Evolutionary conservation across 2,797 vertebrate genomes (phyloP).

Genomic region (Choloepus didactylus): DNA sequence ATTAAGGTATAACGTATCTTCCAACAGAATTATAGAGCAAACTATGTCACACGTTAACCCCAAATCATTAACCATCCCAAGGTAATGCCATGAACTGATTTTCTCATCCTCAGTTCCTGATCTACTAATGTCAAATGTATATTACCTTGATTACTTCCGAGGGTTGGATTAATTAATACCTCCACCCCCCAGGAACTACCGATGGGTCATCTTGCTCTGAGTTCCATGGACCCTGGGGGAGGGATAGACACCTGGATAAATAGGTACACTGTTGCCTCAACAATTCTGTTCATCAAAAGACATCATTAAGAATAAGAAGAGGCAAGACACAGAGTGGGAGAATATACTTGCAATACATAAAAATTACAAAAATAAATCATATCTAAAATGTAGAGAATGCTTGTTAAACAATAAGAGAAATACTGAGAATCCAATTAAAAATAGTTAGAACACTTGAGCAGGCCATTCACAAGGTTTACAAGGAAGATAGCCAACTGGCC

Average conservation of each 20-base stretch:
- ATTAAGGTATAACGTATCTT: neutral
- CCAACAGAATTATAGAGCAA: fast-evolving
- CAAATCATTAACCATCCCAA: fast-evolving
- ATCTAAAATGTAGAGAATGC: neutral
- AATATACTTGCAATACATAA: fast-evolving
- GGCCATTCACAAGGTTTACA: neutral
- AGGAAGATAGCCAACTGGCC: neutral
- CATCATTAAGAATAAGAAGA: too few species aligned
- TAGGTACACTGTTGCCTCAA: too few species aligned
- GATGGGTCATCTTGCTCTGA: fast-evolving
- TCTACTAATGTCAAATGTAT: fast-evolving
- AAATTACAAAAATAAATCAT: neutral
- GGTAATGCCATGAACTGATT: neutral
- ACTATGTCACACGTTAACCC: neutral
- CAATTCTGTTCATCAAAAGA: neutral
- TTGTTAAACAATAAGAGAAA: neutral
- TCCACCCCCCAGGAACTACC: neutral
- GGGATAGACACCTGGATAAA: neutral
- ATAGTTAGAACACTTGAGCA: too few species aligned
- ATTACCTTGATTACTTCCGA: fast-evolving
- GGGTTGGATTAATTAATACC: fast-evolving
- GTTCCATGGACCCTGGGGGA: neutral
- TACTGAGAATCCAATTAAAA: fast-evolving
- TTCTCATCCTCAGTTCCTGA: neutral
- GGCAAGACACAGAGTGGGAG: neutral